A percentile compares a stretch with the other conserved stretches of the same genome.
phyloP scores from a whole-genome alignment of 2,113 vertebrate species.

The Mola mola region DNA sequence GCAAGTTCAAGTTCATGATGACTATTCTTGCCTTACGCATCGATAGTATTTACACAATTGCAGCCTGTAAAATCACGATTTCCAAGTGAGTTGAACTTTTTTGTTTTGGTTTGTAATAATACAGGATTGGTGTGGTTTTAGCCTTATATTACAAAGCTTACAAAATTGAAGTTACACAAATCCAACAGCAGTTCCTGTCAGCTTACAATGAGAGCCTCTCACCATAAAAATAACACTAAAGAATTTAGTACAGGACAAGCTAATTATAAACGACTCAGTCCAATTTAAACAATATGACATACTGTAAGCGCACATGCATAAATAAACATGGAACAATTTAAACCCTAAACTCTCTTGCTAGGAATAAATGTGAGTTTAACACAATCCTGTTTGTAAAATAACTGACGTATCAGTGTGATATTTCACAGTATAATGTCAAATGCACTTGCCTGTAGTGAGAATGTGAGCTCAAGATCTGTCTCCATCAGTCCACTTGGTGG shows the following conservation, averaged over 20 bases:
- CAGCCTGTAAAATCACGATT: neutral
- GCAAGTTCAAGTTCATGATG: no score
- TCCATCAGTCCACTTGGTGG: conserved; percentile 85
- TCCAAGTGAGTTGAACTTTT: neutral
- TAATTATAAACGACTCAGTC: neutral
- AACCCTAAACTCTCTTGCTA: no score
- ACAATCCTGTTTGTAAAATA: conserved; percentile 25
- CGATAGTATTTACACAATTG: conserved; percentile 1
- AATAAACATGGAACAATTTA: no score
- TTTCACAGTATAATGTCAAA: conserved; percentile 43
- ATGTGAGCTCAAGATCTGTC: conserved; percentile 85
- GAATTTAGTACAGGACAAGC: neutral
- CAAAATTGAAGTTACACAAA: neutral
- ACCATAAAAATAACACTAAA: neutral
- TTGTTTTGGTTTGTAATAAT: no score
- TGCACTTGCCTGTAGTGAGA: conserved; percentile 83
- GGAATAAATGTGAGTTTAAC: conserved; percentile 12
- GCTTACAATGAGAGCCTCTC: neutral
- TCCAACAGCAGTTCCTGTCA: neutral
- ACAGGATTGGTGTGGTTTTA: no score
- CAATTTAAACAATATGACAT: neutral
- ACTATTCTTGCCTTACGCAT: no score
- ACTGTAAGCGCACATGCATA: neutral
- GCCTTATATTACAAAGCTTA: no score
- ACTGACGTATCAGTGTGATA: conserved; percentile 40